Percentiles rank a stretch among this genome's conserved stretches.
These are phyloP conservation scores for Perdita meconis DNA, from an alignment of 2,888 invertebrate genomes.

Conservation along the genomic window DNA sequence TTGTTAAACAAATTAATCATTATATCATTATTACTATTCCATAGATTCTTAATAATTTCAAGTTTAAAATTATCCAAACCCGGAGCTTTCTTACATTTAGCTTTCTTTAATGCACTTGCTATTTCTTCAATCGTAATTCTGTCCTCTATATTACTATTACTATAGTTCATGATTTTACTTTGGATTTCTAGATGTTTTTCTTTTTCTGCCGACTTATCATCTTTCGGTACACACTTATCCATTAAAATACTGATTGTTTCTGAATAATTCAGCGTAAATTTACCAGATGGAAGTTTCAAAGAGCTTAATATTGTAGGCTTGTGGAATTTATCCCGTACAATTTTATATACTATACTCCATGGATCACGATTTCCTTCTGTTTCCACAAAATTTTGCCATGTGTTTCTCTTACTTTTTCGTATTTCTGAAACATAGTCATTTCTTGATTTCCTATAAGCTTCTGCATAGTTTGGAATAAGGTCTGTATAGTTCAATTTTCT, in stretches of 20 bases:
- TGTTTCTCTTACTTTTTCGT: background rate
- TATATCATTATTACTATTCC: background rate
- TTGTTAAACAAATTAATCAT: background rate
- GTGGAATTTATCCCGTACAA: background rate
- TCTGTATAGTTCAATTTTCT: background rate
- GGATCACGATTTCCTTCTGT: constrained; percentile 24
- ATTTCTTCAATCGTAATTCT: background rate
- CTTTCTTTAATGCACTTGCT: background rate
- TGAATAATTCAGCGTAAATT: background rate
- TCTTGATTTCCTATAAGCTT: background rate
- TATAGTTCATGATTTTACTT: background rate
- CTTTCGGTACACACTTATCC: background rate
- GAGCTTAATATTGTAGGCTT: background rate
- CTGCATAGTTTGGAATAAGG: too few species aligned
- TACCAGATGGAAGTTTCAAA: background rate
- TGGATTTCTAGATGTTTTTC: background rate
- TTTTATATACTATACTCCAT: constrained; percentile 34
- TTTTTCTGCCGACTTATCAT: background rate
- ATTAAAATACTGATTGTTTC: background rate
- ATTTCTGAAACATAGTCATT: constrained; percentile 13
- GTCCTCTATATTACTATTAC: background rate
- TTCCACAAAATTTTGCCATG: constrained; percentile 17
- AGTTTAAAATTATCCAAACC: background rate
- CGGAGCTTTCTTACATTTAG: background rate
- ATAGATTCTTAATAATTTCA: background rate